These are phyloP conservation scores for Asbolus verrucosus DNA, from an alignment of 1,140 invertebrate species.

Conservation along the genomic window DNA sequence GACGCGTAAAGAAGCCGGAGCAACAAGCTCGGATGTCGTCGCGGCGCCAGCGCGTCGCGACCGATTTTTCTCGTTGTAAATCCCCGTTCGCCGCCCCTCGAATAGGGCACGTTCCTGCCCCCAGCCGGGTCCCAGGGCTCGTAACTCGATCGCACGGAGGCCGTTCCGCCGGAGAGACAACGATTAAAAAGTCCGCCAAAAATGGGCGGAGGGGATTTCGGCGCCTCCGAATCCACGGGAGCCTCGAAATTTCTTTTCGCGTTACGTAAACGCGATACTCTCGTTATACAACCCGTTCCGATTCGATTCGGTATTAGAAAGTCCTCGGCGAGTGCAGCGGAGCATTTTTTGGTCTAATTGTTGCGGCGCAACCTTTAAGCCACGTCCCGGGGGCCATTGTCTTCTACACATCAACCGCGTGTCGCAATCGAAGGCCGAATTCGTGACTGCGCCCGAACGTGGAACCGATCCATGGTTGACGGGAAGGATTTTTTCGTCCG, in stretches of 20 bases:
- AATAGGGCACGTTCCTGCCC: too few relatives aligned
- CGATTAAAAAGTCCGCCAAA: too few relatives aligned
- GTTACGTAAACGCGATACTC: background rate
- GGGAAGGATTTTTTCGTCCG: background rate
- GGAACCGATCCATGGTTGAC: background rate
- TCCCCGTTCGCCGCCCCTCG: background rate
- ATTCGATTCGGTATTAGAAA: slow-evolving; percentile 5
- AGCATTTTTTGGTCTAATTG: background rate
- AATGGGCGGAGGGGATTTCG: background rate
- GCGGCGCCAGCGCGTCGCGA: background rate
- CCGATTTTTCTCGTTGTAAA: slow-evolving; percentile 2
- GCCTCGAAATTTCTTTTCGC: background rate
- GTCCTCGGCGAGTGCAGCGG: background rate
- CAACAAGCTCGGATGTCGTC: too few relatives aligned
- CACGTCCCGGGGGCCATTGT: too few relatives aligned
- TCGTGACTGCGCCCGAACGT: background rate
- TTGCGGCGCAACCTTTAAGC: background rate
- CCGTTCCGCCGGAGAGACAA: too few relatives aligned
- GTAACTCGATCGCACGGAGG: too few relatives aligned
- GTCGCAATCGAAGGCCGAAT: too few relatives aligned
- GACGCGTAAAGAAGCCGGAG: too few relatives aligned
- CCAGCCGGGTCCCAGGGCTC: too few relatives aligned
- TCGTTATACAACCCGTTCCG: background rate
- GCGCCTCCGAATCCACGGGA: too few relatives aligned
- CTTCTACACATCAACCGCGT: too few relatives aligned